These are phyloP conservation scores for Loxodonta africana DNA, from an alignment of 2,113 vertebrate genomes.

Conservation along the genomic window DNA sequence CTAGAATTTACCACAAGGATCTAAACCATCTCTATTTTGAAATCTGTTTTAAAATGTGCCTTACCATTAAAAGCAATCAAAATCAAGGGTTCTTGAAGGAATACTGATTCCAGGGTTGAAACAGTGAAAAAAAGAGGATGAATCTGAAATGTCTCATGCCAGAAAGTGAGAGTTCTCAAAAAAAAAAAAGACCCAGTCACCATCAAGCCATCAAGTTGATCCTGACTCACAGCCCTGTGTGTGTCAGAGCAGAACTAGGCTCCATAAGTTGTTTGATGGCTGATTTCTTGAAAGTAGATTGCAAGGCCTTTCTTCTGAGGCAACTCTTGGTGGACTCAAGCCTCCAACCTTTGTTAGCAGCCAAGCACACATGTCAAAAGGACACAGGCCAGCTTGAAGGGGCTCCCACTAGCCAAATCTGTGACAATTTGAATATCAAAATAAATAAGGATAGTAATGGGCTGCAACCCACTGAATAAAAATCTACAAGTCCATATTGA, in stretches of 20 bases:
- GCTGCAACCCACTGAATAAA: background rate
- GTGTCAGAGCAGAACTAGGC: background rate
- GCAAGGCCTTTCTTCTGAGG: background rate
- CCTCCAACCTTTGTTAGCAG: background rate
- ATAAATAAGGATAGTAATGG: background rate
- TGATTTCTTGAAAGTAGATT: background rate
- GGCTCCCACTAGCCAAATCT: background rate
- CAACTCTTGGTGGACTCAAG: background rate
- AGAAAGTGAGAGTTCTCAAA: background rate
- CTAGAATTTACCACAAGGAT: background rate
- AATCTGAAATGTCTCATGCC: background rate
- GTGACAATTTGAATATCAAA: background rate
- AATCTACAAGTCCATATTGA: background rate
- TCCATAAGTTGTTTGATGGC: background rate
- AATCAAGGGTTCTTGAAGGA: slow-evolving; percentile 9
- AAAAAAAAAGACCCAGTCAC: background rate
- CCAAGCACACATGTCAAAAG: background rate
- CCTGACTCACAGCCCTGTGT: background rate
- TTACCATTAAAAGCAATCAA: slow-evolving; percentile 5
- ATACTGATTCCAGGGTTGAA: background rate
- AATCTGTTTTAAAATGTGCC: slow-evolving; percentile 15
- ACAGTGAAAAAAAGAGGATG: background rate
- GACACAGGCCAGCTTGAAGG: background rate
- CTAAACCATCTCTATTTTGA: background rate
- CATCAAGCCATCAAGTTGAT: background rate